phyloP scores from a whole-genome alignment of 1,140 invertebrate genomes.

The Diorhabda sublineata region DNA sequence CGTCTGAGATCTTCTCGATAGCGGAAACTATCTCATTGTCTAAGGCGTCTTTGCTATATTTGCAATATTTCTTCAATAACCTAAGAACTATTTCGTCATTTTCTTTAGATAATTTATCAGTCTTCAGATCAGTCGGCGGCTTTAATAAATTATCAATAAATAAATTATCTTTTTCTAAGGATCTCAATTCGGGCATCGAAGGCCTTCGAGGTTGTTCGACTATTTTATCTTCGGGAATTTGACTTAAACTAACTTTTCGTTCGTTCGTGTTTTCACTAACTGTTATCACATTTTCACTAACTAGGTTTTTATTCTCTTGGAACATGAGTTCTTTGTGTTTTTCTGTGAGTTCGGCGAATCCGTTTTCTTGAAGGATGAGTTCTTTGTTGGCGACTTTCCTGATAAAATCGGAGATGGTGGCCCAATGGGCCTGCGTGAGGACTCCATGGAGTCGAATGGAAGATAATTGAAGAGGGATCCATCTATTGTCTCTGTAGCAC shows the following conservation, averaged over 20 bases:
- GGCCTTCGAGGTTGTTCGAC: constrained; percentile 36
- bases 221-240: constrained; percentile 38
- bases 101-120: constrained; percentile 37
- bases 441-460: constrained; percentile 59
- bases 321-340: constrained; percentile 41
- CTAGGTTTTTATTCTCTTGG: constrained; percentile 27
- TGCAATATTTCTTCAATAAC: constrained; percentile 45
- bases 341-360: constrained; percentile 45
- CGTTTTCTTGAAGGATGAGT: constrained; percentile 52
- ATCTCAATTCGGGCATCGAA: constrained; percentile 38
- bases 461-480: constrained; percentile 59
- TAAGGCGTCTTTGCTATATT: constrained; percentile 43
- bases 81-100: constrained; percentile 44
- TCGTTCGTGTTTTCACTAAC: constrained; percentile 31
- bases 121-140: constrained; percentile 38
- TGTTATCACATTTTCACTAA: constrained; percentile 34
- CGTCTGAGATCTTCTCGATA: constrained; percentile 37
- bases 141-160: constrained; percentile 43
- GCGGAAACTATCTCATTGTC: constrained; percentile 44
- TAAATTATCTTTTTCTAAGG: constrained; percentile 39
- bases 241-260: constrained; percentile 36
- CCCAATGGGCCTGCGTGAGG: constrained; percentile 58
- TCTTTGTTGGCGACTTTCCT: constrained; percentile 56
- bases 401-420: constrained; percentile 58
- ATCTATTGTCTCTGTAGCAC: constrained; percentile 61